phyloP scores from a whole-genome alignment of 2,797 vertebrate species.

The Scarus forsteni region DNA sequence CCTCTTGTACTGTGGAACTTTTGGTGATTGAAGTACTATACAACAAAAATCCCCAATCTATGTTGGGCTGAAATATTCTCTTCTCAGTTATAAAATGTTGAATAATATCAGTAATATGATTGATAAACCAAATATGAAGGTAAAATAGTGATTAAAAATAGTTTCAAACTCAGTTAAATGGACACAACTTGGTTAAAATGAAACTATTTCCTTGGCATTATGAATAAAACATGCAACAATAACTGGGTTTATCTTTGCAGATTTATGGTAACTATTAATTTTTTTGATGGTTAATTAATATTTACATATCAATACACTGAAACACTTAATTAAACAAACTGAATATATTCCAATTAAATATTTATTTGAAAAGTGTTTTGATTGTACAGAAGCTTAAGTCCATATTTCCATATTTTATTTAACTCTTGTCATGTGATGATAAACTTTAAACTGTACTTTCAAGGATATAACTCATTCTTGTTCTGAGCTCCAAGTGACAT shows the following conservation, averaged over 20 bases:
- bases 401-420: too few species aligned
- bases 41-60: too few species aligned
- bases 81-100: too few species aligned
- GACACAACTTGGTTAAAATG: conserved; percentile 31
- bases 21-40: not conserved
- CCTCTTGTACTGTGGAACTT: not conserved
- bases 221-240: conserved; percentile 58
- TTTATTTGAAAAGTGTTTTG: too few species aligned
- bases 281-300: conserved; percentile 10
- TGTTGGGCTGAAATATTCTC: too few species aligned
- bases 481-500: too few species aligned
- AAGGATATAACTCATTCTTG: too few species aligned
- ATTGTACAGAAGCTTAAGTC: too few species aligned
- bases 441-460: too few species aligned
- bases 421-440: too few species aligned
- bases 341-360: too few species aligned
- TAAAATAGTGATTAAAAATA: conserved; percentile 38
- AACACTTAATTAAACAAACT: not conserved
- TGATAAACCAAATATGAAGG: conserved; percentile 59
- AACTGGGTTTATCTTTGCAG: conserved; percentile 10
- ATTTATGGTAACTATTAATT: too few species aligned
- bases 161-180: conserved; percentile 36
- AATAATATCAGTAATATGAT: conserved; percentile 45
- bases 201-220: conserved; percentile 25
- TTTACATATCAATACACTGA: conserved; percentile 52